Evolutionary conservation across 2,888 invertebrate species (phyloP).

Genomic region (Gastracanthus pulcherrimus): DNA sequence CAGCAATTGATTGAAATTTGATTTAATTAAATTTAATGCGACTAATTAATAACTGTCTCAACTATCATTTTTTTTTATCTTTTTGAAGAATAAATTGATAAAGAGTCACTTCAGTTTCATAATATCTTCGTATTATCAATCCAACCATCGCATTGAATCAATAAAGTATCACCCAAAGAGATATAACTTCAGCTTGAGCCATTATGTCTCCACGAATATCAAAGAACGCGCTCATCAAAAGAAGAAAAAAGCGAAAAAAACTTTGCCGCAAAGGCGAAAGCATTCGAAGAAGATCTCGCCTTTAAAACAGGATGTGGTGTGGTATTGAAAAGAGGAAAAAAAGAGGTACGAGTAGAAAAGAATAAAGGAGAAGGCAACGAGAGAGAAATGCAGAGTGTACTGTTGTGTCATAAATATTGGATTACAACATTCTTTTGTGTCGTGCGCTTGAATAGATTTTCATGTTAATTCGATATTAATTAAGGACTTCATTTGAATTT

Average conservation of each 20-base stretch:
- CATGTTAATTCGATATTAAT: not conserved
- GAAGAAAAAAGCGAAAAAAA: not conserved
- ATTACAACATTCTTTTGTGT: constrained; percentile 40
- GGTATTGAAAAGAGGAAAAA: not conserved
- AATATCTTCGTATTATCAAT: not conserved
- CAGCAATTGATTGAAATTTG: not conserved
- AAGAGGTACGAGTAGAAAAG: constrained; percentile 7
- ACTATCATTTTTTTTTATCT: not conserved
- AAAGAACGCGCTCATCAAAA: not conserved
- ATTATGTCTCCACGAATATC: not conserved
- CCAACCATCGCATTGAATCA: not conserved
- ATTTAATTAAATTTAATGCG: not conserved
- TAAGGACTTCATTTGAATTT: constrained; percentile 1
- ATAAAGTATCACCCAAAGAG: not conserved
- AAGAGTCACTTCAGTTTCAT: not conserved
- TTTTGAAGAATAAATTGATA: not conserved
- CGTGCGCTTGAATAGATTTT: not conserved
- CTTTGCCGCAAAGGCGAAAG: constrained; percentile 8
- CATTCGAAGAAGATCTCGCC: constrained; percentile 10
- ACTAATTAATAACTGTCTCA: not conserved
- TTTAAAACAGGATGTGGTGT: constrained; percentile 37
- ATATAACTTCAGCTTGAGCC: not conserved
- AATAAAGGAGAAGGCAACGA: not conserved
- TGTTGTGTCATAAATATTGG: constrained; percentile 41
- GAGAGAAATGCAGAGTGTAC: constrained; percentile 25